phyloP scores from a whole-genome alignment of 1,140 invertebrate species.

The Saccostrea echinata region DNA sequence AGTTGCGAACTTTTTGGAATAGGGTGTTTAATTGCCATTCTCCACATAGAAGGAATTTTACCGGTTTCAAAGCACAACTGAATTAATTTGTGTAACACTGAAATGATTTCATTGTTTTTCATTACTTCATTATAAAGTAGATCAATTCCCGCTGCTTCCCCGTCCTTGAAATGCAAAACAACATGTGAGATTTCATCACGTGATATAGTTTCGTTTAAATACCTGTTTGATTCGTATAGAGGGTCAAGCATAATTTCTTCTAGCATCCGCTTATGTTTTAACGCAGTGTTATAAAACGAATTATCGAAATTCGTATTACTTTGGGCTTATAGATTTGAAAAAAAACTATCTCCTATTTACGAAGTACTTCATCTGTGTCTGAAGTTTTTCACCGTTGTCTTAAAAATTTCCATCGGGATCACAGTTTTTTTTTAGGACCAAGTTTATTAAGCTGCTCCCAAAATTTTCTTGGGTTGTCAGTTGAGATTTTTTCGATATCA shows the following conservation, averaged over 20 bases:
- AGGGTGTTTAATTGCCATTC: no score
- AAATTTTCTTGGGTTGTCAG: background rate
- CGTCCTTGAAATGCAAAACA: no score
- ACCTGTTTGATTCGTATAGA: background rate
- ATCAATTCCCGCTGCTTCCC: no score
- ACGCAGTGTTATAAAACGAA: background rate
- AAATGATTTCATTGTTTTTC: no score
- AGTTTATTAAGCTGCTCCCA: background rate
- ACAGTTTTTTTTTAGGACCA: background rate
- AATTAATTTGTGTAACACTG: no score
- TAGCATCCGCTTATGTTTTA: background rate
- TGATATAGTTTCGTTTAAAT: background rate
- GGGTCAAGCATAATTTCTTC: background rate
- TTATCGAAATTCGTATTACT: slow-evolving; percentile 14
- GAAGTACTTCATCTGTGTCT: background rate
- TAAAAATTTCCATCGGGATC: background rate
- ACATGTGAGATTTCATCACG: no score
- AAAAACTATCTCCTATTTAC: background rate
- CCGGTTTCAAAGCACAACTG: no score
- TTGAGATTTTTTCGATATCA: background rate
- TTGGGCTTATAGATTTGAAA: background rate
- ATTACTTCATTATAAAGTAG: no score
- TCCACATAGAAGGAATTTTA: no score
- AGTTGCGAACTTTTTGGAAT: no score
- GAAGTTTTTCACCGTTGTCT: background rate